Evolutionary conservation across 2,113 vertebrate genomes (phyloP).

Genomic region (Atractosteus spatula): DNA sequence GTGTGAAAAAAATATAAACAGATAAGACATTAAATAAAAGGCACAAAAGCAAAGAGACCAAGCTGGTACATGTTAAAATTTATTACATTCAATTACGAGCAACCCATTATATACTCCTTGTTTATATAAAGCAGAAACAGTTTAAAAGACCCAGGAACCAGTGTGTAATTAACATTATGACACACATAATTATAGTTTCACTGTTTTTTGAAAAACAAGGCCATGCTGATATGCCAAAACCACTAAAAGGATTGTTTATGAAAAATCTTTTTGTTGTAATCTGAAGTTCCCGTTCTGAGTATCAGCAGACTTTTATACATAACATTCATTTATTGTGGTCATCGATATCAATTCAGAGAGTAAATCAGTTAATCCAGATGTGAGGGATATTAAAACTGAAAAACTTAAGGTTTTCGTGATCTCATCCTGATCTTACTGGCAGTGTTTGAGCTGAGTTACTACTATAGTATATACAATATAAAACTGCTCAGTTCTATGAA

Average conservation of each 20-base stretch:
- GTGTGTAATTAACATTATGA: conserved; percentile 25
- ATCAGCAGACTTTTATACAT: too few relatives aligned
- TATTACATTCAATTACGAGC: conserved; percentile 5
- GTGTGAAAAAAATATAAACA: background rate
- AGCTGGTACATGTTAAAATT: conserved; percentile 10
- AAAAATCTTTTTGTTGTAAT: background rate
- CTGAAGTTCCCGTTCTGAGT: background rate
- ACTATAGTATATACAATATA: too few relatives aligned
- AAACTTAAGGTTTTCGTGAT: too few relatives aligned
- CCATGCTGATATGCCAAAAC: conserved; percentile 12
- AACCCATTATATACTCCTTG: conserved; percentile 11
- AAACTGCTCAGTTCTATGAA: too few relatives aligned
- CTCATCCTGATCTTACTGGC: too few relatives aligned
- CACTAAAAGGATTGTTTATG: conserved; percentile 5
- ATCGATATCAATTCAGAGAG: too few relatives aligned
- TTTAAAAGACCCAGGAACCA: conserved; percentile 8
- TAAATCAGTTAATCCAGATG: too few relatives aligned
- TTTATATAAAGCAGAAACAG: conserved; percentile 14
- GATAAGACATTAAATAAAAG: background rate
- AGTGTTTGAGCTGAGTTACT: too few relatives aligned
- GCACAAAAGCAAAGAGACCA: background rate
- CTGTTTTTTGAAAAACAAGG: conserved; percentile 23
- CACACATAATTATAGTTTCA: conserved; percentile 31
- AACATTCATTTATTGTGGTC: too few relatives aligned
- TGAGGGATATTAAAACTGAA: too few relatives aligned